These are phyloP conservation scores for Tiaroga cobitis DNA, from an alignment of 2,797 vertebrate species.

Conservation along the genomic window DNA sequence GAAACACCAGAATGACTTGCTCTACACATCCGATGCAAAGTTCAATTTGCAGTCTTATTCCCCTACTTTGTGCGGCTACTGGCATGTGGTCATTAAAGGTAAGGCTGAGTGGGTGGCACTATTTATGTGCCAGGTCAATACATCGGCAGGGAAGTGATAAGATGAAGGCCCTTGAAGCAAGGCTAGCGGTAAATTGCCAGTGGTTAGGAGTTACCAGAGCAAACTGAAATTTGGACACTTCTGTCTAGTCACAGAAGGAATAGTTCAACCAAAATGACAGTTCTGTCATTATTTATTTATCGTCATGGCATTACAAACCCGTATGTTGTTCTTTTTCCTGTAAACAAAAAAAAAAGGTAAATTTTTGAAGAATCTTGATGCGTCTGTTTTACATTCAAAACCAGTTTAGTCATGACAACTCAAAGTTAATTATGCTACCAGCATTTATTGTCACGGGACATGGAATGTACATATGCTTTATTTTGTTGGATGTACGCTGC, in stretches of 20 bases:
- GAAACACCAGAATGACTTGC: background rate
- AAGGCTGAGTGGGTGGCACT: conserved; percentile 31
- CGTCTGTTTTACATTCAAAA: background rate
- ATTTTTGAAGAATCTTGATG: background rate
- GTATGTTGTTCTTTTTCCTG: background rate
- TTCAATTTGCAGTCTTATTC: conserved; percentile 21
- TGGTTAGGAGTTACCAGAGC: conserved; percentile 23
- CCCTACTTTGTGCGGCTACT: background rate
- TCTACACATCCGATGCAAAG: conserved; percentile 9
- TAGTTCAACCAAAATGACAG: background rate
- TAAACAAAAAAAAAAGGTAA: background rate
- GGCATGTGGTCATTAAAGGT: conserved; percentile 35
- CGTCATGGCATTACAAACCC: background rate
- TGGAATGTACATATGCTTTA: background rate
- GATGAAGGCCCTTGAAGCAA: conserved; percentile 22
- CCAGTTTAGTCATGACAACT: background rate
- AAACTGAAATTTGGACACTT: conserved; percentile 13
- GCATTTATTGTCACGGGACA: background rate
- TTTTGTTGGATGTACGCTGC: background rate
- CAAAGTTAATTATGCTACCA: background rate
- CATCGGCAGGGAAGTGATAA: conserved; percentile 19
- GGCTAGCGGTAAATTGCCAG: conserved; percentile 25
- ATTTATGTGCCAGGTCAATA: conserved; percentile 39
- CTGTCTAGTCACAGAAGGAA: conserved; percentile 28
- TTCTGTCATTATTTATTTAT: background rate